These are phyloP conservation scores for Solea senegalensis DNA, from an alignment of 2,113 vertebrate genomes.

Conservation along the genomic window DNA sequence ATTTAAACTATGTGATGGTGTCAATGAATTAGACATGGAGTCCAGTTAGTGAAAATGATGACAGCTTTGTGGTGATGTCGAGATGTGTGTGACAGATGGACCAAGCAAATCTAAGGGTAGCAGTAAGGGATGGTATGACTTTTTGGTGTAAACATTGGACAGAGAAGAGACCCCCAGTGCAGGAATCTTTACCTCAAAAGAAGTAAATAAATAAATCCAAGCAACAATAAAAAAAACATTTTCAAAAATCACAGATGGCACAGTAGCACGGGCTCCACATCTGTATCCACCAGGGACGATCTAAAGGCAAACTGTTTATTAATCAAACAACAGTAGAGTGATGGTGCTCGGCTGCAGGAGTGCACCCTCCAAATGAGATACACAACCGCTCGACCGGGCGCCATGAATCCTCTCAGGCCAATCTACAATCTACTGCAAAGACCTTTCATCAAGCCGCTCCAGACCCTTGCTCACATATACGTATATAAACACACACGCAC, in stretches of 20 bases:
- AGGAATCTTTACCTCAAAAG: conserved; percentile 67
- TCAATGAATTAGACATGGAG: conserved; percentile 62
- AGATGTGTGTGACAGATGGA: conserved; percentile 22
- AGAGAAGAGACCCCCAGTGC: conserved; percentile 63
- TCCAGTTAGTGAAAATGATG: conserved; percentile 65
- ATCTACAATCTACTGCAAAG: conserved; percentile 71
- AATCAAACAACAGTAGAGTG: conserved; percentile 61
- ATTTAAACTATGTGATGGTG: conserved; percentile 41
- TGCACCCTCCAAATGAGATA: conserved; percentile 8
- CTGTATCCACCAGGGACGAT: conserved; percentile 50
- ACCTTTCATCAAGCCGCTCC: conserved; percentile 77
- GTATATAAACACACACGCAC: conserved; percentile 59
- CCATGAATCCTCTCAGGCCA: conserved; percentile 72
- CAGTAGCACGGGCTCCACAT: conserved; percentile 42
- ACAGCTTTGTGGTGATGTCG: conserved; percentile 17
- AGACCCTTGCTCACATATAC: conserved; percentile 58
- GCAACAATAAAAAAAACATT: conserved; percentile 41
- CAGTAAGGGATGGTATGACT: not conserved
- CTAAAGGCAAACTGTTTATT: conserved; percentile 68
- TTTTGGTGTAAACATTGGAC: conserved; percentile 27
- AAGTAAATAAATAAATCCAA: conserved; percentile 68
- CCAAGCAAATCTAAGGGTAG: conserved; percentile 10
- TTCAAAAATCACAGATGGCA: conserved; percentile 41
- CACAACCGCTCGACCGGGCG: conserved; percentile 56
- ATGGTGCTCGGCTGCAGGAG: conserved; percentile 72